These are phyloP conservation scores for Conus betulinus DNA, from an alignment of 1,140 invertebrate genomes.

Conservation along the genomic window DNA sequence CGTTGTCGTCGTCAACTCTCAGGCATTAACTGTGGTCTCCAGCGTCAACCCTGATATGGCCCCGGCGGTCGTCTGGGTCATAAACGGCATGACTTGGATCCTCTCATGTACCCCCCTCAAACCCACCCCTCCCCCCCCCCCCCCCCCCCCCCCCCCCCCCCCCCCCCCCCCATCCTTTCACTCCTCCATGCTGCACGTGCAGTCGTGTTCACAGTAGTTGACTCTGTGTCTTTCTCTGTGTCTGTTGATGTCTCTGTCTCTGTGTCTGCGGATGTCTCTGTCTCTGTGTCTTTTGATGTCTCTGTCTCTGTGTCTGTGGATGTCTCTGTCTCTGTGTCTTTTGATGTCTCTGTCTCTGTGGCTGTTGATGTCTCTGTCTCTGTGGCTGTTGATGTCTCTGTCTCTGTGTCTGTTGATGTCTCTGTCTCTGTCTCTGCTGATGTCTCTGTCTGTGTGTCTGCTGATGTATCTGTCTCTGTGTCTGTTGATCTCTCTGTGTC, in stretches of 20 bases:
- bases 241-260: neutral
- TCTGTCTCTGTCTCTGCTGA: too few species aligned
- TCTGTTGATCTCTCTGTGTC: neutral
- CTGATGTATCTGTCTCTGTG: neutral
- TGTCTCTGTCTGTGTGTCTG: neutral
- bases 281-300: neutral
- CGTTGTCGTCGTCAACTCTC: neutral
- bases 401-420: neutral
- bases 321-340: neutral
- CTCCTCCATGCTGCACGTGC: too few species aligned
- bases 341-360: neutral
- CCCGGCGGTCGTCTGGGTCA: too few species aligned
- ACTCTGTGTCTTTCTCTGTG: neutral
- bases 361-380: neutral
- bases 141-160: too few species aligned
- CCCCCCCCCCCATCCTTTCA: too few species aligned
- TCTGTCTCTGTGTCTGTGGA: neutral
- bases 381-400: neutral
- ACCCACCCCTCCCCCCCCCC: too few species aligned
- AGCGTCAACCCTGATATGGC: too few species aligned
- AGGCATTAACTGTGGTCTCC: neutral
- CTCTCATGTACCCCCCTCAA: neutral
- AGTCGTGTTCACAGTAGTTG: too few species aligned
- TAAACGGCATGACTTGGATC: too few species aligned
- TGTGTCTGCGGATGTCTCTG: neutral